These are phyloP conservation scores for Euura lappo DNA, from an alignment of 1,140 invertebrate genomes.

Conservation along the genomic window DNA sequence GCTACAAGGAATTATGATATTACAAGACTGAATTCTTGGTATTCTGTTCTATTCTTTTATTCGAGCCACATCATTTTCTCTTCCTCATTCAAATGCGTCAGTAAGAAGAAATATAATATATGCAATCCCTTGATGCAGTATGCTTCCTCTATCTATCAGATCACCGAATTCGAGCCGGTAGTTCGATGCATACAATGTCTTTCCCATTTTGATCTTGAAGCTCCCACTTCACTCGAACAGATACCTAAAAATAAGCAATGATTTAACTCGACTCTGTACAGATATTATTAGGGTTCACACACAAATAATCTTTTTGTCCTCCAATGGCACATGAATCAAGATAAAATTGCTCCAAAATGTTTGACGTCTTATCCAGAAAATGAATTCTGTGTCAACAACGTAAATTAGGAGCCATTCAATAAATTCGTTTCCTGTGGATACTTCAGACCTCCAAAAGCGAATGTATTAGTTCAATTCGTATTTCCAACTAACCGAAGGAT, in stretches of 20 bases:
- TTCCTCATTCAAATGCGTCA: not conserved
- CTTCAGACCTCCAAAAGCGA: no score
- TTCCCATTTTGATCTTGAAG: slow-evolving; percentile 65
- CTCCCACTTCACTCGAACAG: slow-evolving; percentile 75
- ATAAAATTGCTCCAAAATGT: no score
- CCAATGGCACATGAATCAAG: no score
- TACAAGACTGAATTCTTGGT: not conserved
- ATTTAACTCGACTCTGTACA: no score
- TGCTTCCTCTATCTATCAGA: slow-evolving; percentile 13
- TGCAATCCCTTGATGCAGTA: not conserved
- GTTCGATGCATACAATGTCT: slow-evolving; percentile 71
- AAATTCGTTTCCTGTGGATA: no score
- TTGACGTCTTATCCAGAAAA: no score
- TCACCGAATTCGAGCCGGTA: slow-evolving; percentile 68
- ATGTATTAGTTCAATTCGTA: no score
- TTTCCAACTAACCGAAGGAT: slow-evolving; percentile 65
- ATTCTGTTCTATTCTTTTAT: slow-evolving; percentile 21
- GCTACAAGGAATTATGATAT: not conserved
- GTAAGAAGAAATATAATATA: not conserved
- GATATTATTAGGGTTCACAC: no score
- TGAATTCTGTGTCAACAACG: no score
- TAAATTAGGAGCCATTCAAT: no score
- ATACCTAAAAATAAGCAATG: slow-evolving; percentile 51
- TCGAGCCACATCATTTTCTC: not conserved
- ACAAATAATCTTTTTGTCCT: no score